Evolutionary conservation across 2,797 vertebrate genomes (phyloP), one percentile per base, ranked within the genome.

Genomic region (Echiichthys vipera): DNA sequence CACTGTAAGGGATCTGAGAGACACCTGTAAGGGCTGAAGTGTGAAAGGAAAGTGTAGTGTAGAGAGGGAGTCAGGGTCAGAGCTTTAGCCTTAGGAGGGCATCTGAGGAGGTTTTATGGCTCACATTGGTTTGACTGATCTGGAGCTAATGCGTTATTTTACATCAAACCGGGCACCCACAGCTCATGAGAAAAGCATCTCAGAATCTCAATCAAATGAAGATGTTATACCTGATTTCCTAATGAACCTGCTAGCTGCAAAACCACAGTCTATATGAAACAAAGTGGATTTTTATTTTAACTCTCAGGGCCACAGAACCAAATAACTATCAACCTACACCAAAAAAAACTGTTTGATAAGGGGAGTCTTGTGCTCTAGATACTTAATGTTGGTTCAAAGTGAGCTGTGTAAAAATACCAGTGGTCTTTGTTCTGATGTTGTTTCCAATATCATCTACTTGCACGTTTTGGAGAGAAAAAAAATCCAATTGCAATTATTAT

Each of bases 91-190:
- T n/a, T n/a, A n/a, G n/a, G n/a, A n/a, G 51, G n/a, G 3, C 15
- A 54, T 13, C 7, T 25, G 36, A 74, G 24, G 47, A 58, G 30
- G 14, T 5, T 58, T 14, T 25, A 0, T 15, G 9, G 5, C 40
- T 47, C 27, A 27, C 15, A n/a, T 13, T n/a, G 29, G 3, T 50
- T 9, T 22, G 32, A 25, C 43, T 37, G 65, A 24, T 18, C 17
- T 62, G 46, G 22, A 17, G 36, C 46, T 39, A 27, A 59, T 58
- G 1, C 47, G 24, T 54, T 63, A 30, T 27, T 54, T 55, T 40
- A 53, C 45, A 68, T 81, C 74, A 85, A 78, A n/a, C 80, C 74
- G 65, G 56, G 43, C 55, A 58, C 59, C 64, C 24, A 37, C 14
- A 67, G 49, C 40, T 71, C 1, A 56, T 0, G 24, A 53, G 46